Conservation (phyloP, 2,797 vertebrate genomes). For the Gymnothorax reevesii region DNA sequence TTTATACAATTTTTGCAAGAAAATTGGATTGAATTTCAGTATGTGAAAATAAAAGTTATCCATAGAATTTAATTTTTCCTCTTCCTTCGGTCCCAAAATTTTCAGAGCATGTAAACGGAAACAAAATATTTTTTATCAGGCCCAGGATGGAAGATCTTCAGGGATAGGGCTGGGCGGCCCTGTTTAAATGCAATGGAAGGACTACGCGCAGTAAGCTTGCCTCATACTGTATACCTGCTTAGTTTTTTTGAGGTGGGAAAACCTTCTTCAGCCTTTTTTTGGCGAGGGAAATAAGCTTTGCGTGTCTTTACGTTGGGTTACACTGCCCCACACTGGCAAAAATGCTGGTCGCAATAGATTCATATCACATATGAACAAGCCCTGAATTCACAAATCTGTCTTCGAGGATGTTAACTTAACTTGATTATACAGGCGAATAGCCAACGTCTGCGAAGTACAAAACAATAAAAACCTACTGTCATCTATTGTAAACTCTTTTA, state of each 20-base stretch:
- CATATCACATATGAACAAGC: neutral
- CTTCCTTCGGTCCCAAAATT: too few species aligned
- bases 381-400: neutral
- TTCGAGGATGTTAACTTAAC: neutral
- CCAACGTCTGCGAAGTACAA: neutral
- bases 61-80: too few species aligned
- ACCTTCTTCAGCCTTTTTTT: neutral
- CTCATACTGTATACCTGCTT: too few species aligned
- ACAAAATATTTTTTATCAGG: too few species aligned
- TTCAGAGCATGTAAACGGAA: too few species aligned
- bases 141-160: too few species aligned
- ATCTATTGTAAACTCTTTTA: neutral
- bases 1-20: too few species aligned
- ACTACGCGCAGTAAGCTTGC: too few species aligned
- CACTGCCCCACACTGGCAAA: constrained; percentile 24
- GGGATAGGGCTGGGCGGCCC: neutral
- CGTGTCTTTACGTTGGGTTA: neutral
- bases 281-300: neutral
- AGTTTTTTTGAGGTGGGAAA: too few species aligned
- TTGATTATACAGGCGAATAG: neutral
- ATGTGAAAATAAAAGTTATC: too few species aligned
- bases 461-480: neutral
- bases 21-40: too few species aligned
- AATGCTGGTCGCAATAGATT: neutral
- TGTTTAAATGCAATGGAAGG: neutral